Evolutionary conservation across 2,797 vertebrate genomes (phyloP), one percentile per base, ranked within the genome.

Genomic region (Hypotaenidia okinawae): DNA sequence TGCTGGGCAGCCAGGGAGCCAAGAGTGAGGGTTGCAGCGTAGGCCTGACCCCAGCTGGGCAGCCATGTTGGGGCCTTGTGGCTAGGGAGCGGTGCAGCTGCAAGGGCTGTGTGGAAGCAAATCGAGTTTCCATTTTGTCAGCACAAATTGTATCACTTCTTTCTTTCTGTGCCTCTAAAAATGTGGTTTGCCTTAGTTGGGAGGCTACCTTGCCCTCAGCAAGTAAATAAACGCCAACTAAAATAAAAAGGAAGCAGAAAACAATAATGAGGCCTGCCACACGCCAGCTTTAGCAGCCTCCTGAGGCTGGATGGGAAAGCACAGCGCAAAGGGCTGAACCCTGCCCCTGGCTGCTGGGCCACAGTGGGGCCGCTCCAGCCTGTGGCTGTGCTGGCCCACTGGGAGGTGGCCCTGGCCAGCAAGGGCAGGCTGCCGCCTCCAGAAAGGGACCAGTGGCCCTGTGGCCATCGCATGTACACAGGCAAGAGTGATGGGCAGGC

Each of bases 181-280:
- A 43, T 84, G 90, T 0, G 49, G 94, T 94, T 94, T 91, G 84
- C 85, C 62, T 80, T 72, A 68, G 82, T 75, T 78, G 80, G 83
- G 95, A 96, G 84, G 76, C 89, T 96, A 89, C 91, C 94, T 94
- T 93, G 82, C 87, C 87, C 95, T 96, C 95, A 95, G 94, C 85
- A 72, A 88, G 85, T 94, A 95, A 96, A 95, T 93, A 96, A 95
- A 94, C 3, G 93, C 95, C 95, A 96, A 94, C 41, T 49, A 89
- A 96, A 95, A 95, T 87, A 96, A 89, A 87, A 83, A 83, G 66
- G 82, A 86, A 93, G 89, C 69, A 55, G 79, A 87, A 66, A 95
- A 81, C 89, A 95, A 73, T 91, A 61, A 77, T 28, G 94, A 91
- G 76, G 66, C 64, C 62, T 86, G 93, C 76, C 91, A 47, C 23